Base-by-base conservation (phyloP, 2,797 vertebrate species). In the Sphenopsis melanotis region DNA sequence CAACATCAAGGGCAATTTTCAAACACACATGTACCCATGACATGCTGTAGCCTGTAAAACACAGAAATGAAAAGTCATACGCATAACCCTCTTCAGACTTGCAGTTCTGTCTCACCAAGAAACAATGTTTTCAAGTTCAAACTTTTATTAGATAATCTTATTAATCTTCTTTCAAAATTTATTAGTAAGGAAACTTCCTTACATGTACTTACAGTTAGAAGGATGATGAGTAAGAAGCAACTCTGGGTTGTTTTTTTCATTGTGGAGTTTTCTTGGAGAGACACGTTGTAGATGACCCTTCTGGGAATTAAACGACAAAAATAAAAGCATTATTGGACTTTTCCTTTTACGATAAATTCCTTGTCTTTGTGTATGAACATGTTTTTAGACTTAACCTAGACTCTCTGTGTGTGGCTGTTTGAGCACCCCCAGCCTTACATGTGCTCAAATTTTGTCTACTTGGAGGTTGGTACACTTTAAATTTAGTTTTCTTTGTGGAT, bases 201-300 rank as follows among this genome's bases (percentile, higher is more conserved):
- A 37, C 37, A 90, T 6, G 6, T 81, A 97, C 97, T 97, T 96
- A 97, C 97, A 79, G 16, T 94, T 81, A 97, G 88, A 59, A 97
- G 94, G 47, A 97, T 93, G 78, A 96, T 68, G 82, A 96, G 52
- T 56, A 97, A 95, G 75, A 97, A 89, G 80, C 44, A 97, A 39
- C 88, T 44, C 42, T 78, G 90, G 32, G 55, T 74, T 94, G 32
- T 68, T 91, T 69, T 96, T 79, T 74, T 95, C 97, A 97, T 97
- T 68, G 88, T 96, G 93, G 65, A 81, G 12, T 82, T 74, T 89
- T 96, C 83, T 77, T 77, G 79, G 42, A 80, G 47, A 55, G 63
- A 79, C 46, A 69, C 1, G 11, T 23, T 70, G 63, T 49, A 86
- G 56, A 74, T 90, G 87, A 88, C 14, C 42, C 39, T 94, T 79